Base-by-base conservation (phyloP, 2,888 invertebrate species). In the Melieria picta region DNA sequence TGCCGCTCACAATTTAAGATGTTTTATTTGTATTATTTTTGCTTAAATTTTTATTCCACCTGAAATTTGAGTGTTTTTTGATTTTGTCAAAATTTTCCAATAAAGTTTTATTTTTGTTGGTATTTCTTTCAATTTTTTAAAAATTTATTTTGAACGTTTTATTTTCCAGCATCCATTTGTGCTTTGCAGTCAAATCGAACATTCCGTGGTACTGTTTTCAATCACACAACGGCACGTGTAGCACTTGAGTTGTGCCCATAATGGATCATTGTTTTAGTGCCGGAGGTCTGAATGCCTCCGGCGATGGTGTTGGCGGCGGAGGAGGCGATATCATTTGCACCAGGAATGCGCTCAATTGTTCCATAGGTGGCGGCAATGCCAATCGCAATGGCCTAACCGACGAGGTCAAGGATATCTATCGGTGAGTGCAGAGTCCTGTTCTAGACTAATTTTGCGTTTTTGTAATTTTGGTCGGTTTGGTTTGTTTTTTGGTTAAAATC, bases 331-430 rank as follows among this genome's bases (percentile, higher is more conserved):
- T 63, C 61, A 48, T 58, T 56, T 55, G 55, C 50, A 45, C 56
- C 9, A 61, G 46, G 56, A 50, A 43, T 13, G 52, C 30, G 30
- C 30, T 30, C 30, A 30, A 30, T 30, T 30, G 30, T 30, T 30
- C 47, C 16, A 52, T 52, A 0, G 60, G 16, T 9, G 69, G 43
- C 10, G 46, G 46, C 42, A 52, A 65, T 4, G 46, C 47, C 60
- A 72, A 71, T 43, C 71, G 67, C 10, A 68, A 69, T 56, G 73
- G 67, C 0, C 9, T 72, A 1, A 73, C 74, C 46, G 78, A 79
- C 57, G 83, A 84, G 75, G 82, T 83, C 4, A 84, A 84, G 72
- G 84, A 84, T 75, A 73, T 82, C 9, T 84, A 84, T 74, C 82
- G 84, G 84, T 83, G 76, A 79, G 76, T 73, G 11, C 30, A 30